Conservation (phyloP, 2,113 vertebrate species). For the Microtus montanus region DNA sequence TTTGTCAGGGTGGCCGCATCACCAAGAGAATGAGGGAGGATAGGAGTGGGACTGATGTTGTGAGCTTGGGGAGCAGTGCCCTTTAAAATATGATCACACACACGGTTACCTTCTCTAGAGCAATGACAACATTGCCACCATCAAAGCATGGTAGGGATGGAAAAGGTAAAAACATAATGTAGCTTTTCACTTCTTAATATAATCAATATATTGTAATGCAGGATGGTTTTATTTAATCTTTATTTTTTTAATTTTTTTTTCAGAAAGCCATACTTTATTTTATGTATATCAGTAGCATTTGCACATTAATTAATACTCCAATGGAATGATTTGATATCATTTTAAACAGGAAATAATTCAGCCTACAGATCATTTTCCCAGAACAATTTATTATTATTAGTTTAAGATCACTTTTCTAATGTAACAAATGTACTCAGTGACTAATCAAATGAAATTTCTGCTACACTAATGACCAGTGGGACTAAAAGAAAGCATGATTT, state of each 20-base stretch:
- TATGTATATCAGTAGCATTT: background rate
- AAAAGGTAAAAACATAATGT: background rate
- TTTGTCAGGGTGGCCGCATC: background rate
- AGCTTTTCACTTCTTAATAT: background rate
- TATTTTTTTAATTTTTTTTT: background rate
- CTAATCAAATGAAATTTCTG: background rate
- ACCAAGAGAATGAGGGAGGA: background rate
- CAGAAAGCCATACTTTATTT: background rate
- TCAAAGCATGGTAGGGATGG: background rate
- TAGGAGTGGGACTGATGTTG: background rate
- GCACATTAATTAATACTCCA: too few relatives aligned
- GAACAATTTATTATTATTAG: background rate
- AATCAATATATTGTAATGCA: background rate
- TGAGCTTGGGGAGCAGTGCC: rapidly evolving
- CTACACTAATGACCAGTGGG: too few relatives aligned
- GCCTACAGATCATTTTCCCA: background rate
- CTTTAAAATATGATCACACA: background rate
- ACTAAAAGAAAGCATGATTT: background rate
- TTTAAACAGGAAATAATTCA: background rate
- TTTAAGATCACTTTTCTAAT: background rate
- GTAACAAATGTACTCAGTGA: background rate
- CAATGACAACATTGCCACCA: background rate
- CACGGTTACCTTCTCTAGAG: background rate
- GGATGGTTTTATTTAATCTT: background rate
- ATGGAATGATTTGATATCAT: background rate